phyloP scores from a whole-genome alignment of 1,140 invertebrate genomes.

The Phenacoccus solenopsis region DNA sequence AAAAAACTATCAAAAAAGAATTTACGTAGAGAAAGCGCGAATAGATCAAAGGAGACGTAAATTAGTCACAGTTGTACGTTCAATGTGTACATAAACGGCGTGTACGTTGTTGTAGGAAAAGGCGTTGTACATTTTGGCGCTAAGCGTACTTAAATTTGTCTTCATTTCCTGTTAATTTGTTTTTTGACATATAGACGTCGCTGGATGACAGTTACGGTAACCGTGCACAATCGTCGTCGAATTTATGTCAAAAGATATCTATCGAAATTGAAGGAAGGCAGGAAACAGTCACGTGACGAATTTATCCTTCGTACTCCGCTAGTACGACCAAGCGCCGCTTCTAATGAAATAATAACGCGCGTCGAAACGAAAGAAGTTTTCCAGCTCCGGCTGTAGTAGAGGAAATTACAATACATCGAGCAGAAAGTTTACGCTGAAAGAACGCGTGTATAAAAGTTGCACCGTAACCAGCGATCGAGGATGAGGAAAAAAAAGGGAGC shows the following conservation, averaged over 20 bases:
- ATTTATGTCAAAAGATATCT: neutral
- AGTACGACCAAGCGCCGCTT: too few relatives aligned
- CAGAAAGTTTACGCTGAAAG: neutral
- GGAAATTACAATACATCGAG: constrained; percentile 1
- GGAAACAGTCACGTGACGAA: neutral
- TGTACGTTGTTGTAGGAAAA: too few relatives aligned
- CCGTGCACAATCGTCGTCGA: too few relatives aligned
- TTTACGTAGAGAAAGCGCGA: too few relatives aligned
- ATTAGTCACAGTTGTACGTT: neutral
- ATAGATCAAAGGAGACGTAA: neutral
- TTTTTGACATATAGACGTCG: neutral
- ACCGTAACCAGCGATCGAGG: too few relatives aligned
- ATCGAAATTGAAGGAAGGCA: neutral
- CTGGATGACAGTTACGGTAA: neutral
- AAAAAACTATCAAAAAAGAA: too few relatives aligned
- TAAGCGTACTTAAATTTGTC: neutral
- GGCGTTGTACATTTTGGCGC: too few relatives aligned
- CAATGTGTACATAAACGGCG: too few relatives aligned
- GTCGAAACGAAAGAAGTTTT: neutral
- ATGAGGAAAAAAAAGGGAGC: neutral
- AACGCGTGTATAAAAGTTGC: constrained; percentile 2
- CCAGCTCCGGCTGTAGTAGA: neutral
- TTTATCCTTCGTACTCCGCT: neutral
- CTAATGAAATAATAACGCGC: constrained; percentile 3
- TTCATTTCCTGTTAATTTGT: neutral